Percentiles rank a stretch among this genome's conserved stretches.
phyloP scores from a whole-genome alignment of 2,888 invertebrate genomes.

The Tenthredo distinguenda region DNA sequence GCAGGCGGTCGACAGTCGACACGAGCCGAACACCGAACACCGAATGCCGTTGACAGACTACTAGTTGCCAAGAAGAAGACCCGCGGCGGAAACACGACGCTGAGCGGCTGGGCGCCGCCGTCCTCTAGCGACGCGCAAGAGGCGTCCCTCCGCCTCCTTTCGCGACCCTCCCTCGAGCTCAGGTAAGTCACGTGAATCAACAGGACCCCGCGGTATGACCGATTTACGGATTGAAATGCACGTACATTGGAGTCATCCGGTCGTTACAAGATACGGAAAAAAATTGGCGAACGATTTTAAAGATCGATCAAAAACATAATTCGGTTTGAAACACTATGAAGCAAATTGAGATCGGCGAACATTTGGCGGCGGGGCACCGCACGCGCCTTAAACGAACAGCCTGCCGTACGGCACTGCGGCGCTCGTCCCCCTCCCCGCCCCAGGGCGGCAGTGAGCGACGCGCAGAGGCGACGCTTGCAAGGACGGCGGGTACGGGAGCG shows the following conservation, averaged over 20 bases:
- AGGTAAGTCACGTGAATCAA: slow-evolving; percentile 79
- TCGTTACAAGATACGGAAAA: not conserved
- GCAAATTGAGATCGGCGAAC: not conserved
- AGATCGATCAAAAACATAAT: not conserved
- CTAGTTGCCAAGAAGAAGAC: slow-evolving; percentile 80
- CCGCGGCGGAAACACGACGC: slow-evolving; percentile 71
- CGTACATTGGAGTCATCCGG: not conserved
- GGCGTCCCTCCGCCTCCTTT: slow-evolving; percentile 81
- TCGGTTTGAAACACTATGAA: not conserved
- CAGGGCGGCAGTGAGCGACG: slow-evolving; percentile 42
- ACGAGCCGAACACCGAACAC: slow-evolving; percentile 47
- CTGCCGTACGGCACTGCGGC: slow-evolving; percentile 2
- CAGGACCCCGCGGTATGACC: slow-evolving; percentile 49
- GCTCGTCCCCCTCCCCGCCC: slow-evolving; percentile 45
- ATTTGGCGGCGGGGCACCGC: slow-evolving; percentile 57
- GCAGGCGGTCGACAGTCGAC: slow-evolving; percentile 53
- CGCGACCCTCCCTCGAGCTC: slow-evolving; percentile 79
- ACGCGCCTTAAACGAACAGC: not conserved
- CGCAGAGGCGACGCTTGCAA: slow-evolving; percentile 51
- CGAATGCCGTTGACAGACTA: slow-evolving; percentile 50
- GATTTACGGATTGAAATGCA: not conserved
- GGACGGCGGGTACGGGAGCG: slow-evolving; percentile 43
- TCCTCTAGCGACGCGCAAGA: slow-evolving; percentile 45
- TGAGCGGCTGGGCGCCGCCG: slow-evolving; percentile 43
- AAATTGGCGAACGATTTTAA: not conserved